These are phyloP conservation scores for Paedocypris micromegethes DNA, from an alignment of 2,797 vertebrate species.

Conservation along the genomic window DNA sequence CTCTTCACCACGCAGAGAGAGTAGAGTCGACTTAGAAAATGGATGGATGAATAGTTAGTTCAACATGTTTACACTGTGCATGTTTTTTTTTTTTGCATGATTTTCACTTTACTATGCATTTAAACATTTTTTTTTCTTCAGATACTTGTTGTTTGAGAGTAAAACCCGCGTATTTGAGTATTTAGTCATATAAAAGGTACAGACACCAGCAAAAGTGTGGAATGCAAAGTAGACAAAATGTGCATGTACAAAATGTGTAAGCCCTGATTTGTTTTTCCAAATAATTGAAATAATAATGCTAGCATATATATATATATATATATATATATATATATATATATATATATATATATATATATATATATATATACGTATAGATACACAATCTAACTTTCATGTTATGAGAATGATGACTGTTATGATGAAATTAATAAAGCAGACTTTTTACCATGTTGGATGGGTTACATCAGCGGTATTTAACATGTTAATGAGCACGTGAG, in stretches of 20 bases:
- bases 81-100: slow-evolving; percentile 48
- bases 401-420: slow-evolving; percentile 49
- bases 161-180: slow-evolving; percentile 1
- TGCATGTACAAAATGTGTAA: slow-evolving; percentile 7
- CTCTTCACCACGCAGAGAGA: too few species aligned
- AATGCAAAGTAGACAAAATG: slow-evolving; percentile 2
- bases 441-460: slow-evolving; percentile 22
- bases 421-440: slow-evolving; percentile 45
- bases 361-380: slow-evolving; percentile 18
- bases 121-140: slow-evolving; percentile 15
- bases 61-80: slow-evolving; percentile 28
- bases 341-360: too few species aligned
- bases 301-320: too few species aligned
- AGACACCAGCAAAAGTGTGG: slow-evolving; percentile 16
- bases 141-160: slow-evolving; percentile 1
- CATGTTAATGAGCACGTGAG: background rate
- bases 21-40: too few species aligned
- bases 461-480: slow-evolving; percentile 8
- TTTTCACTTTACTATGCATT: slow-evolving; percentile 24
- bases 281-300: too few species aligned
- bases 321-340: too few species aligned
- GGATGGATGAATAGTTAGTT: slow-evolving; percentile 1
- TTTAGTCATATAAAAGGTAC: background rate
- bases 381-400: slow-evolving; percentile 38
- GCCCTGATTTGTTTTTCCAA: slow-evolving; percentile 4